Conservation (phyloP, 2,113 vertebrate species). For the Pseudopipra pipra region DNA sequence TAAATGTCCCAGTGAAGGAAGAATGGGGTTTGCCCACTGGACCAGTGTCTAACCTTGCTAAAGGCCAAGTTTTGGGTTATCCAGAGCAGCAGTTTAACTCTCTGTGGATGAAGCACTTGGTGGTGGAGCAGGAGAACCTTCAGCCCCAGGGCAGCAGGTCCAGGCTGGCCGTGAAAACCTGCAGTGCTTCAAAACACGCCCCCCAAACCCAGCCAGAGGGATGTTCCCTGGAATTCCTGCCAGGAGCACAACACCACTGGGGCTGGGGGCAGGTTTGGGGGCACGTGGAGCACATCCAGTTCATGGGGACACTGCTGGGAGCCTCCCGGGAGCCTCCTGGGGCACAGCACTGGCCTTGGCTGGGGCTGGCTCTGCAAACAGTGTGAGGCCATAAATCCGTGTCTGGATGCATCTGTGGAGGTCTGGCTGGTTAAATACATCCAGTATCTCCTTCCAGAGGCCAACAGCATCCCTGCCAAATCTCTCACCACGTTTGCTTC, state of each 20-base stretch:
- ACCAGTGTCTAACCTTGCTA: neutral
- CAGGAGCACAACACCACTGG: too few relatives aligned
- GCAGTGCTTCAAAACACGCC: neutral
- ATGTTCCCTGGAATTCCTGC: neutral
- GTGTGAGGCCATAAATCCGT: neutral
- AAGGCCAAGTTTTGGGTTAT: neutral
- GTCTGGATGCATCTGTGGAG: fast-evolving
- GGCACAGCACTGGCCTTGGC: neutral
- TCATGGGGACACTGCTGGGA: fast-evolving
- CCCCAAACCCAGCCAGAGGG: neutral
- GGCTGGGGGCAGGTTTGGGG: neutral
- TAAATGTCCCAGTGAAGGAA: too few relatives aligned
- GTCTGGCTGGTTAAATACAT: neutral
- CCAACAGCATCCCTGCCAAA: neutral
- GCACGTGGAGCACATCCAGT: neutral
- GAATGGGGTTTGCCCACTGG: neutral
- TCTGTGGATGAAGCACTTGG: neutral
- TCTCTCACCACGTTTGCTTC: fast-evolving
- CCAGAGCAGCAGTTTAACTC: neutral
- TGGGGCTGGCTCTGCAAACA: fast-evolving
- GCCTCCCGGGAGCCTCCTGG: neutral
- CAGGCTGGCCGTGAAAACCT: neutral
- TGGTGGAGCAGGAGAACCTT: neutral
- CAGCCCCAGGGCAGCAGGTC: neutral
- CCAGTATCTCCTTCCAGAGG: neutral